phyloP scores from a whole-genome alignment of 2,888 invertebrate species.

The Brachylomia viminalis region DNA sequence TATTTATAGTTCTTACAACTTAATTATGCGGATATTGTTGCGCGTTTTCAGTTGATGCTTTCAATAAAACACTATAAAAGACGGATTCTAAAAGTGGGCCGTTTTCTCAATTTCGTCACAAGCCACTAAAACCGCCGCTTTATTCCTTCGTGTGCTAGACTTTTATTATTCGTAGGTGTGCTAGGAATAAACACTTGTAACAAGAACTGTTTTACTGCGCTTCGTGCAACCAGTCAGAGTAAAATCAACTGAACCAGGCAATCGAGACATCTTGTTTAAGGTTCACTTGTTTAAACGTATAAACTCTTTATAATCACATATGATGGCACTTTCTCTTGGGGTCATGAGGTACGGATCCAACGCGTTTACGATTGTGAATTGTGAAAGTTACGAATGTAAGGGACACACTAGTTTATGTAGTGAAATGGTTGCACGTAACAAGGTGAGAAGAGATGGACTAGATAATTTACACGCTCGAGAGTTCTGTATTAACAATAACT shows the following conservation, averaged over 20 bases:
- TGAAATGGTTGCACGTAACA: conserved; percentile 56
- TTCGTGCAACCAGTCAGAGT: conserved; percentile 5
- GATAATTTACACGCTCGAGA: conserved; percentile 42
- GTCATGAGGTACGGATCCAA: conserved; percentile 54
- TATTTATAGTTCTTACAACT: not conserved
- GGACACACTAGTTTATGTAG: conserved; percentile 56
- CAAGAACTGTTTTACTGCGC: conserved; percentile 38
- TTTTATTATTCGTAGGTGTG: too few relatives aligned
- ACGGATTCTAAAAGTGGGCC: not conserved
- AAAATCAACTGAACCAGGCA: conserved; percentile 31
- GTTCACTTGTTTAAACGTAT: conserved; percentile 32
- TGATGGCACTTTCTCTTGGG: conserved; percentile 60
- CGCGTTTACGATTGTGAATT: conserved; percentile 62
- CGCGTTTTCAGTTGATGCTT: not conserved
- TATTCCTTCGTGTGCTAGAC: conserved; percentile 37
- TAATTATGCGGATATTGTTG: not conserved
- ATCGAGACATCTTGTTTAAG: conserved; percentile 19
- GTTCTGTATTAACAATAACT: conserved; percentile 28
- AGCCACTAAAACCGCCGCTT: conserved; percentile 24
- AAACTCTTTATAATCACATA: conserved; percentile 42
- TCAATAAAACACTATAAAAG: conserved; percentile 2
- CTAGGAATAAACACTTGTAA: conserved; percentile 47
- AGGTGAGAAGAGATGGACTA: conserved; percentile 41
- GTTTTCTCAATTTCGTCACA: conserved; percentile 19
- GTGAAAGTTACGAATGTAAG: conserved; percentile 65